phyloP scores from a whole-genome alignment of 1,140 invertebrate genomes.

The Drosophila nigromelanica region DNA sequence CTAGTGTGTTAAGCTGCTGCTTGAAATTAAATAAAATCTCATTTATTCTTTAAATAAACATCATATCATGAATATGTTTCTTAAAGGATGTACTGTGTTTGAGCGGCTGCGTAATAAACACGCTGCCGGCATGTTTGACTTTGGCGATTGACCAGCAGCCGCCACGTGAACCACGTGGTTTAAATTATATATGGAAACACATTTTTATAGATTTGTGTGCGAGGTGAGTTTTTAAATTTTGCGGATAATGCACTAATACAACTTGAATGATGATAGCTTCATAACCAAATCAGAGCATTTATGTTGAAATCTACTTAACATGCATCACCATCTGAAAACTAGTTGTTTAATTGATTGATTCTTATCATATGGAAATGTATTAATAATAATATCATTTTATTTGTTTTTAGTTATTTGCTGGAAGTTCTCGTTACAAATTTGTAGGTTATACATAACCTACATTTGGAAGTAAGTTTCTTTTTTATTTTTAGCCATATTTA shows the following conservation, averaged over 20 bases:
- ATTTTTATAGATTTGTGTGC: too few species aligned
- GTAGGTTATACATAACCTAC: background rate
- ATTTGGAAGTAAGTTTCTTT: conserved; percentile 4
- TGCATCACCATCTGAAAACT: conserved; percentile 71
- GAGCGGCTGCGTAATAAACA: background rate
- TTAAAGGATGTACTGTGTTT: too few species aligned
- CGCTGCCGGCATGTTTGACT: background rate
- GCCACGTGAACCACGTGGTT: conserved; percentile 28
- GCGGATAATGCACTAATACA: too few species aligned
- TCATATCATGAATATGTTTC: background rate
- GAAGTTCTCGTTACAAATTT: background rate
- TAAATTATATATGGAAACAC: background rate
- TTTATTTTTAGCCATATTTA: too few species aligned
- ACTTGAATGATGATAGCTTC: conserved; percentile 12
- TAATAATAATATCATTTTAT: background rate
- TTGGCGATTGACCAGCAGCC: conserved; percentile 13
- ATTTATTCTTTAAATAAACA: background rate
- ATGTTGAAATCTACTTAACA: conserved; percentile 68
- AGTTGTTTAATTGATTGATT: background rate
- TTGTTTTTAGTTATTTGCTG: conserved; percentile 14
- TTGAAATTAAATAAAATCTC: background rate
- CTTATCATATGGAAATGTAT: background rate
- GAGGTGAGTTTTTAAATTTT: too few species aligned
- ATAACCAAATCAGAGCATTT: conserved; percentile 52
- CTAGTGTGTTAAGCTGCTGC: background rate